These are phyloP conservation scores for Anguilla rostrata DNA, from an alignment of 2,113 vertebrate genomes.

Conservation along the genomic window DNA sequence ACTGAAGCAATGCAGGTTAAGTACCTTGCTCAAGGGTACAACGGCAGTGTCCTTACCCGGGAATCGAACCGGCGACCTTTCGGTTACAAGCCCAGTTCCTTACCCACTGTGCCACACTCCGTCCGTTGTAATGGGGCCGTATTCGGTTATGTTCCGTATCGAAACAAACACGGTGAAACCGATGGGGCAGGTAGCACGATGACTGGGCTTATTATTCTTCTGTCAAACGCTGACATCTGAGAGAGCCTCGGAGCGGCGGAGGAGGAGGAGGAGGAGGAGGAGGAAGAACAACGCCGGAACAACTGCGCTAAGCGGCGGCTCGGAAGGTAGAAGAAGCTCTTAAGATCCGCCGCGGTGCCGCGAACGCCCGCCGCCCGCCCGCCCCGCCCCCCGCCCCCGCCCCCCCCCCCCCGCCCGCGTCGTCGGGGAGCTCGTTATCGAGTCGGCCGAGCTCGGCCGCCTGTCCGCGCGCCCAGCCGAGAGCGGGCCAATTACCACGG, in stretches of 20 bases:
- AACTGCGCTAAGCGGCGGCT: slow-evolving; percentile 11
- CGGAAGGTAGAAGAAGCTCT: background rate
- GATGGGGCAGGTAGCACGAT: background rate
- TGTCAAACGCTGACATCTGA: background rate
- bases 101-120: too few species aligned
- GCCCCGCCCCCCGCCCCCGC: too few species aligned
- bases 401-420: too few species aligned
- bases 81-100: too few species aligned
- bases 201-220: slow-evolving; percentile 3
- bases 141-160: background rate
- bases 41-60: too few species aligned
- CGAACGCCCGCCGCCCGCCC: background rate
- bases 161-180: background rate
- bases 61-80: too few species aligned
- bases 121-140: too few species aligned
- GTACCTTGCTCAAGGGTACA: too few species aligned
- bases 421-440: background rate
- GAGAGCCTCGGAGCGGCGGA: background rate
- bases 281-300: background rate
- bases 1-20: too few species aligned
- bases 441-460: background rate
- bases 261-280: too few species aligned
- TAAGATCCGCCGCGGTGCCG: background rate
- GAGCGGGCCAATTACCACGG: background rate
- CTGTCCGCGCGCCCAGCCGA: background rate